These are phyloP conservation scores for Laspeyria flexula DNA, from an alignment of 2,888 invertebrate species.

Conservation along the genomic window DNA sequence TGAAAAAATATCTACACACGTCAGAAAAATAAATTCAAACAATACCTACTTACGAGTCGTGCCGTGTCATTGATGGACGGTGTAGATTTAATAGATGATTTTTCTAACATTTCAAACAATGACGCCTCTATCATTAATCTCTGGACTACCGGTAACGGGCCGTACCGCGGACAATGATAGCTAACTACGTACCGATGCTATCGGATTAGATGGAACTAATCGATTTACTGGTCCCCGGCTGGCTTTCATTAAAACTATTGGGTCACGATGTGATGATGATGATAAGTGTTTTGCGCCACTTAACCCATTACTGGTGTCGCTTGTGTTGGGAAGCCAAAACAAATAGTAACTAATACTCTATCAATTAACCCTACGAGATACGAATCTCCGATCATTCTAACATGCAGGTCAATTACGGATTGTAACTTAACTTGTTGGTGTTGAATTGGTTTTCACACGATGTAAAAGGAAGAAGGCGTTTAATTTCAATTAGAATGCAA, in stretches of 20 bases:
- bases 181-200: slow-evolving; percentile 74
- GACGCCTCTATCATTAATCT: slow-evolving; percentile 76
- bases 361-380: slow-evolving; percentile 40
- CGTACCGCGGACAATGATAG: slow-evolving; percentile 66
- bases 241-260: slow-evolving; percentile 78
- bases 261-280: slow-evolving; percentile 64
- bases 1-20: slow-evolving; percentile 22
- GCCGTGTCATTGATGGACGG: slow-evolving; percentile 54
- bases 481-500: no score
- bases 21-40: slow-evolving; percentile 37
- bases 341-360: slow-evolving; percentile 38
- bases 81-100: slow-evolving; percentile 70
- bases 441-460: slow-evolving; percentile 26
- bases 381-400: slow-evolving; percentile 34
- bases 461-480: slow-evolving; percentile 12
- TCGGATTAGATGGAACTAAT: slow-evolving; percentile 74
- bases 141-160: slow-evolving; percentile 73
- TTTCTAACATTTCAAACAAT: slow-evolving; percentile 78
- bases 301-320: slow-evolving; percentile 51
- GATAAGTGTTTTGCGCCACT: slow-evolving; percentile 60
- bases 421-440: slow-evolving; percentile 33
- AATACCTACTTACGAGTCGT: slow-evolving; percentile 41
- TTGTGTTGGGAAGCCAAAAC: slow-evolving; percentile 43
- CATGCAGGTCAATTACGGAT: slow-evolving; percentile 40
- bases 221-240: slow-evolving; percentile 67